These are phyloP conservation scores for Danio albolineatus DNA, from an alignment of 2,797 vertebrate species.

Conservation along the genomic window DNA sequence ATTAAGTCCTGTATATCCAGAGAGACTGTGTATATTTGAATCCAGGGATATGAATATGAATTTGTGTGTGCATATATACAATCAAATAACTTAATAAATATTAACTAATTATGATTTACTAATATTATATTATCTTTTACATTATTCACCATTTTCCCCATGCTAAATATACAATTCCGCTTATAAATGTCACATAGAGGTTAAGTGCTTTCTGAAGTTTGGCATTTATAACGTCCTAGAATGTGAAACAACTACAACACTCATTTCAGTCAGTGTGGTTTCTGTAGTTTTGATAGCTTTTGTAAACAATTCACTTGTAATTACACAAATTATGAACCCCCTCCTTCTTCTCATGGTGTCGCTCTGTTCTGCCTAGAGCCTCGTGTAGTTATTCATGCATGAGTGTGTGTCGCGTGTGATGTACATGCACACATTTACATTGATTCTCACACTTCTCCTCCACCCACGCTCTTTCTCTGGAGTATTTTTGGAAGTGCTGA, in stretches of 20 bases:
- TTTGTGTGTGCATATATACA: too few relatives aligned
- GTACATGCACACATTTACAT: slow-evolving; percentile 11
- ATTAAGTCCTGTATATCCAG: too few relatives aligned
- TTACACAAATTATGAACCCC: neutral
- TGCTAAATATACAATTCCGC: neutral
- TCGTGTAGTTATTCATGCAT: slow-evolving; percentile 9
- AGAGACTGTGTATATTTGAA: too few relatives aligned
- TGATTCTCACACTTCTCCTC: slow-evolving; percentile 11
- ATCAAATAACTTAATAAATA: neutral
- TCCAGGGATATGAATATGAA: too few relatives aligned
- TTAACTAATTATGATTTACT: neutral
- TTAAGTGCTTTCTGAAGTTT: slow-evolving; percentile 1
- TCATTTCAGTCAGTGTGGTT: slow-evolving; percentile 4
- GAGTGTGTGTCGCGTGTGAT: slow-evolving; percentile 11
- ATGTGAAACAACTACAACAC: neutral
- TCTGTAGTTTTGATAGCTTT: neutral
- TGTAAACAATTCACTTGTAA: neutral
- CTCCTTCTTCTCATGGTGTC: neutral
- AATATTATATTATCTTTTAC: too few relatives aligned
- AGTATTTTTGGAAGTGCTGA: slow-evolving; percentile 57
- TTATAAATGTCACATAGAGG: neutral
- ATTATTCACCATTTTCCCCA: neutral
- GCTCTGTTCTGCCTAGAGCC: neutral
- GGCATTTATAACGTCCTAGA: neutral
- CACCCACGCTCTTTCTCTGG: slow-evolving; percentile 24